Percentiles rank a stretch among this genome's conserved stretches.
These are phyloP conservation scores for Meteorus sp. DNA, from an alignment of 1,140 invertebrate species.

Conservation along the genomic window DNA sequence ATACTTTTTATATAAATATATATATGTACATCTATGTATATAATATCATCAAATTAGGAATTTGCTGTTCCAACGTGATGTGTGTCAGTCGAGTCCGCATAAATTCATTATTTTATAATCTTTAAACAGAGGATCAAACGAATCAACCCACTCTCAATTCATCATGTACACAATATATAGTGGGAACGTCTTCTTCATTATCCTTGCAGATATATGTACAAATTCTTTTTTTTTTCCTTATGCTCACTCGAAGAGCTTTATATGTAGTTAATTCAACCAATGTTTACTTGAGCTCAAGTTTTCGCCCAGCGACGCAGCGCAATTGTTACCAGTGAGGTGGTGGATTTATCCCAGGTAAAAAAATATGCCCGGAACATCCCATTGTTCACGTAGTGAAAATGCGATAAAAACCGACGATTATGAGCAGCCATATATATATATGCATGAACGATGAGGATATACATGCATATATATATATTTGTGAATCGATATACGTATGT, in stretches of 20 bases:
- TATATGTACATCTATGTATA: background rate
- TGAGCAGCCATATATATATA: background rate
- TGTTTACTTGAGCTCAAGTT: background rate
- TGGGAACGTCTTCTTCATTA: background rate
- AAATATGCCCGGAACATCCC: background rate
- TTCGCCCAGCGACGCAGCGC: no score
- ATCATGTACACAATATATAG: background rate
- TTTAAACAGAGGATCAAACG: background rate
- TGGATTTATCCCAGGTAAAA: background rate
- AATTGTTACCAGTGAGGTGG: background rate
- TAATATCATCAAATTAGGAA: background rate
- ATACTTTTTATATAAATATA: no score
- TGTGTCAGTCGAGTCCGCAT: conserved; percentile 2
- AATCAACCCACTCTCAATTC: background rate
- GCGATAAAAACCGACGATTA: background rate
- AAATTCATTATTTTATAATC: background rate
- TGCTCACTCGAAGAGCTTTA: background rate
- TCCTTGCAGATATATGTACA: background rate
- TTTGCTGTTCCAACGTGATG: background rate
- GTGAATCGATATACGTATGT: background rate
- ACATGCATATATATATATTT: conserved; percentile 4
- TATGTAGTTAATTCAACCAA: background rate
- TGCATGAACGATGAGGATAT: conserved; percentile 3
- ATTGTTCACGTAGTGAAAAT: conserved; percentile 2
- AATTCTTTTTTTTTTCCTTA: background rate